A percentile compares a stretch with the other conserved stretches of the same genome.
These are phyloP conservation scores for Acanthurus leucopareius DNA, from an alignment of 2,797 vertebrate species.

Conservation along the genomic window DNA sequence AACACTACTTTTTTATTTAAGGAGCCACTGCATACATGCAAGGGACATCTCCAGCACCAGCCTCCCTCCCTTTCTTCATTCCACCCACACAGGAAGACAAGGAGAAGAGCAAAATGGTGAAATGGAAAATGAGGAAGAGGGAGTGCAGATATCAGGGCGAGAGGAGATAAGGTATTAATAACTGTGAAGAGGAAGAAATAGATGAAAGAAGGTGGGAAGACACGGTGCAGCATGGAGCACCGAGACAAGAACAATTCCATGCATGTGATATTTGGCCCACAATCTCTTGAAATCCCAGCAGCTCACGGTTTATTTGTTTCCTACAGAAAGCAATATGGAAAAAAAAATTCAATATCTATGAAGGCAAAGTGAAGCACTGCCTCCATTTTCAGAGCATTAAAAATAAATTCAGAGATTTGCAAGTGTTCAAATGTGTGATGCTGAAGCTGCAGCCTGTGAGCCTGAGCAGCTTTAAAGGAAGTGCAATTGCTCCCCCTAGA, in stretches of 20 bases:
- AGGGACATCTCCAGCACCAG: not conserved
- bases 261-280: not conserved
- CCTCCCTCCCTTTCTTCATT: not conserved
- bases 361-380: not conserved
- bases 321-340: constrained; percentile 7
- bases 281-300: constrained; percentile 10
- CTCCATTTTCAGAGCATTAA: constrained; percentile 14
- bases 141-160: constrained; percentile 7
- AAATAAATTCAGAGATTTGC: constrained; percentile 20
- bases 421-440: not conserved
- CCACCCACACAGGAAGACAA: constrained; percentile 23
- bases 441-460: constrained; percentile 16
- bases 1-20: not conserved
- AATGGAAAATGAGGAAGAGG: not conserved
- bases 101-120: constrained; percentile 26
- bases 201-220: constrained; percentile 3
- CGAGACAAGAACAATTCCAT: not conserved
- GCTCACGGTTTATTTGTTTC: not conserved
- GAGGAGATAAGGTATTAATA: constrained; percentile 16
- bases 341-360: not conserved
- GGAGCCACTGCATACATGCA: constrained; percentile 7
- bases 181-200: not conserved
- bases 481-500: constrained; percentile 49
- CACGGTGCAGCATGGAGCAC: not conserved
- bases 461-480: constrained; percentile 21